Evolutionary conservation across 2,888 invertebrate species (phyloP), one percentile per base, ranked within the genome.

Genomic region (Cataglyphis livida): DNA sequence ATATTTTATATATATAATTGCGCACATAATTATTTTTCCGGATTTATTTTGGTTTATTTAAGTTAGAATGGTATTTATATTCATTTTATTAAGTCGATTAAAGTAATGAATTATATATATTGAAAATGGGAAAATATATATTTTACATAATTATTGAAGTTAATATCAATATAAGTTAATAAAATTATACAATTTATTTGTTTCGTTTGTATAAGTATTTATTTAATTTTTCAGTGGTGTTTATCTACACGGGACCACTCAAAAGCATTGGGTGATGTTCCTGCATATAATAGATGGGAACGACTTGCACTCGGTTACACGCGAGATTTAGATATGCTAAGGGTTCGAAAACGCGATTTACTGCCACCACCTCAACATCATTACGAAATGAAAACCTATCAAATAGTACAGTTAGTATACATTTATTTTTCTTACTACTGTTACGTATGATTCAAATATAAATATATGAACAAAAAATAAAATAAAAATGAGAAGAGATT

Each of bases 281-380:
- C 98, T 0, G 98, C 98, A 90, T 97, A 97, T 91, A 98, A 98
- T 95, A 96, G 98, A 83, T 99, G 98, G 95, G 98, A 99, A 93
- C 97, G 98, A 90, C 95, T 99, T 82, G 98, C 98, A 0, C 95
- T 98, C 54, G 96, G 96, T 35, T 98, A 98, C 15, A 97, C 98
- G 88, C 97, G 98, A 95, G 99, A 99, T 94, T 95, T 99, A 90
- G 98, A 98, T 93, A 95, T 98, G 57, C 95, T 99, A 18, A 96
- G 97, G 83, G 96, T 98, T 88, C 97, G 97, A 25, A 96, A 96
- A 91, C 96, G 96, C 81, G 96, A 93, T 95, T 95, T 90, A 93
- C 95, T 92, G 1, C 95, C 95, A 44, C 96, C 97, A 10, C 99
- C 99, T 0, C 97, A 97, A 93, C 99, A 99, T 95, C 99, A 98